These are phyloP conservation scores for Pseudopodoces humilis DNA, from an alignment of 2,113 vertebrate genomes.

Conservation along the genomic window DNA sequence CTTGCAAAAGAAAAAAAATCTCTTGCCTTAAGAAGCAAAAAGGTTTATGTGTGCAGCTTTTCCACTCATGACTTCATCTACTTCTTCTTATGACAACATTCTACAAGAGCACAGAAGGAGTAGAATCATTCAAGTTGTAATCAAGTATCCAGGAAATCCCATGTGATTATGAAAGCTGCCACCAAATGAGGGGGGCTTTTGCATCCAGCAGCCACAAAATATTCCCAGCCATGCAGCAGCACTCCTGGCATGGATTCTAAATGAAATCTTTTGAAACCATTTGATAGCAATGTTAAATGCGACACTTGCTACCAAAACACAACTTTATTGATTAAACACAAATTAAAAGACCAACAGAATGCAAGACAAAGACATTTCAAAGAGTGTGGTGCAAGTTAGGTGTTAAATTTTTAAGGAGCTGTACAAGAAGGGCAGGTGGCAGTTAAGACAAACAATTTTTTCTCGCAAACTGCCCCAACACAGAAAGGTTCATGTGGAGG, in stretches of 20 bases:
- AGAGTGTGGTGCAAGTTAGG: neutral
- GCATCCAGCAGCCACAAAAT: neutral
- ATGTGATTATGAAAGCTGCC: neutral
- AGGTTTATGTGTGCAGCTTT: neutral
- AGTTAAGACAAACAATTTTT: neutral
- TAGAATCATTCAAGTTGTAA: neutral
- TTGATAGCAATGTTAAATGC: neutral
- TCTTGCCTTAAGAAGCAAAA: neutral
- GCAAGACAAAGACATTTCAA: neutral
- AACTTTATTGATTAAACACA: conserved; percentile 51
- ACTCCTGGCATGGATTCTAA: neutral
- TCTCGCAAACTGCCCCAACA: neutral
- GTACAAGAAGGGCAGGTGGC: neutral
- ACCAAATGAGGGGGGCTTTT: neutral
- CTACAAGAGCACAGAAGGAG: neutral
- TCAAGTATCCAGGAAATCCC: neutral
- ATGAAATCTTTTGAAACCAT: neutral
- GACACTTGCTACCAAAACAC: neutral
- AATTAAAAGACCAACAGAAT: neutral
- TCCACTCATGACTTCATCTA: neutral
- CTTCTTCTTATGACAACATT: neutral
- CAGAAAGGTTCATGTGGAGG: neutral
- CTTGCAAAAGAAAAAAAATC: neutral
- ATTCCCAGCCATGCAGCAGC: neutral
- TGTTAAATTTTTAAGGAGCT: neutral